Evolutionary conservation across 1,140 invertebrate species (phyloP), one percentile per base, ranked within the genome.

Genomic region (Antheraea mylitta): DNA sequence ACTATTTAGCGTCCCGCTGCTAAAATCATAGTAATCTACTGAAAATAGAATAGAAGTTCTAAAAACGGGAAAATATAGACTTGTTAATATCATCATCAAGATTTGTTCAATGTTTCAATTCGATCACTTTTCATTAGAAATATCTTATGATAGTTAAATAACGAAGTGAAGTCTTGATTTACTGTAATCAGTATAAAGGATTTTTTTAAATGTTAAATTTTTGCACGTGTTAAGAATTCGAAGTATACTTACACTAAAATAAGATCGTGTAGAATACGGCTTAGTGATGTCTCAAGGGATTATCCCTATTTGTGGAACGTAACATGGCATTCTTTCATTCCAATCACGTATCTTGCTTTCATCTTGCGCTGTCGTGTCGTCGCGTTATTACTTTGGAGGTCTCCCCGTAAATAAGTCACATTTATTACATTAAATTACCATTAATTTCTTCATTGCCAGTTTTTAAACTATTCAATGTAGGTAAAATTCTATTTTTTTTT

Each of bases 271-370:
- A 81, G 82, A 78, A 71, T 67, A 64, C 68, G 73, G 69, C 81
- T 83, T 73, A 71, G 75, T 66, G 58, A 38, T 77, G 73, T 75
- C 75, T 72, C 75, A 74, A 80, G 78, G 79, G 82, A 84, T 87
- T 82, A 87, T 78, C 76, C 72, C 74, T 70, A 76, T 79, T 81
- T 79, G 76, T 69, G 76, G 76, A 67, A 73, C 80, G 73, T 79
- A 78, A 78, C 69, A 30, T 48, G 59, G 45, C 68, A 36, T 69
- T 78, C 64, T 7, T 36, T 45, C 65, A 88, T 86, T 85, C 81
- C 66, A 71, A 61, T 85, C 86, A 88, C 86, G 86, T 87, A 75
- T 68, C 69, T 73, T 76, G 75, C 78, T 81, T 78, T 82, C 80
- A 80, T 85, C 80, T 82, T 70, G 74, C 67, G 74, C 71, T 80